Evolutionary conservation across 2,888 invertebrate genomes (phyloP).

Genomic region (Cephus nigrinus): DNA sequence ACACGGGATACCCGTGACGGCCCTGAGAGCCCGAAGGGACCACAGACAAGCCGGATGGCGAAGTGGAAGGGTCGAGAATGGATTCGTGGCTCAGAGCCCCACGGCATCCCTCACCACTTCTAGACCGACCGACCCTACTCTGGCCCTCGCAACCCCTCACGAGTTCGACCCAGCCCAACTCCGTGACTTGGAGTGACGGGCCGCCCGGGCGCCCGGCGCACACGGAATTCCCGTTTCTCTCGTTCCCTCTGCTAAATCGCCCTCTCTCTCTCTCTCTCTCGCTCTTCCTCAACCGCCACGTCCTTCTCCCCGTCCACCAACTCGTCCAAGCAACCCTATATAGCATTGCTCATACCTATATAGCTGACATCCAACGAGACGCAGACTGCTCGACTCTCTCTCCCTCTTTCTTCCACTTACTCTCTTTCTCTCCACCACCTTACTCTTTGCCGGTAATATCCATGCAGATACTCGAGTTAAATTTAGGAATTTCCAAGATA

Average conservation of each 20-base stretch:
- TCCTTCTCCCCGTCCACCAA: constrained; percentile 17
- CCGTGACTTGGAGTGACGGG: constrained; percentile 37
- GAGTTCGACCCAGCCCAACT: constrained; percentile 42
- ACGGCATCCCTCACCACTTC: constrained; percentile 39
- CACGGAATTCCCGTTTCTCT: constrained; percentile 40
- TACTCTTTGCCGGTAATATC: constrained; percentile 20
- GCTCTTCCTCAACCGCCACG: constrained; percentile 22
- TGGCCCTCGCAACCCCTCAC: constrained; percentile 31
- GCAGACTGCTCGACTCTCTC: constrained; percentile 18
- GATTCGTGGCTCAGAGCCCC: constrained; percentile 20
- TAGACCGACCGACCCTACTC: constrained; percentile 30
- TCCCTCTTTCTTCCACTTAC: constrained; percentile 14
- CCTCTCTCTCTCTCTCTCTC: constrained; percentile 6
- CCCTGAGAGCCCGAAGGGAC: constrained; percentile 14
- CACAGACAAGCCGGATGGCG: constrained; percentile 17
- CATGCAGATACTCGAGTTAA: constrained; percentile 13
- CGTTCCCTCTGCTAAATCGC: constrained; percentile 4
- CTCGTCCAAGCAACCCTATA: not conserved
- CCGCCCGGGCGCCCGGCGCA: constrained; percentile 44
- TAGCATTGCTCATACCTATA: not conserved
- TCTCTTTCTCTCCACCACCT: constrained; percentile 2
- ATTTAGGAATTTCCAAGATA: constrained; percentile 16
- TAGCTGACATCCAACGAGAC: constrained; percentile 15
- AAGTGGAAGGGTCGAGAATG: constrained; percentile 25
- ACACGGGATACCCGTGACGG: constrained; percentile 34